Base-by-base conservation (phyloP, 2,797 vertebrate species). In the Eulemur albifrons region DNA sequence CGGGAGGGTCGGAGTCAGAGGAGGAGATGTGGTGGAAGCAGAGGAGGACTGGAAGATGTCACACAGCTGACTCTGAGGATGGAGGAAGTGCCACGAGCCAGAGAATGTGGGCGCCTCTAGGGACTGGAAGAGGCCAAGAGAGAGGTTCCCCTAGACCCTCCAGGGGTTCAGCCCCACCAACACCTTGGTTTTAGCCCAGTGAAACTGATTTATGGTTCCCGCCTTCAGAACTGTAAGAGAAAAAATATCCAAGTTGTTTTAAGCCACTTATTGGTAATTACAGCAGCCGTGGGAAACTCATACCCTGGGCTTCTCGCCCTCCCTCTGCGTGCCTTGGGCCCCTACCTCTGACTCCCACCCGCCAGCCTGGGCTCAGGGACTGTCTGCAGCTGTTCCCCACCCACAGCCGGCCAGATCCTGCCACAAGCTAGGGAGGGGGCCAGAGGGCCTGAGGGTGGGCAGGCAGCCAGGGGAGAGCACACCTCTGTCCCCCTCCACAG, bases 301-400 rank as follows among this genome's bases (percentile, higher is more conserved):
- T 3, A 4, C 27, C 0, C 12, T 4, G 35, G 67, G 45, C 4
- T 0, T 6, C 32, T 52, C 40, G 15, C 59, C 43, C 38, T 10
- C 12, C 23, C 61, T 1, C 0, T 1, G 0, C 0, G 5, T 0
- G 23, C 18, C 23, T 14, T 8, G 48, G n/a, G 5, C 32, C 45
- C 0, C 25, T 23, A 1, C 30, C 17, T 17, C 38, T 4, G 12
- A 38, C 13, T 30, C 32, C 15, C 7, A 9, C 8, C 23, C 14
- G 0, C 30, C 11, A 50, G 57, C 25, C 32, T 0, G 9, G 32
- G 70, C 21, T 88, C 8, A 3, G 52, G 13, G 14, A 18, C 48
- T 17, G 0, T 7, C 43, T 40, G 13, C 43, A 3, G 8, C n/a
- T 13, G 40, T n/a, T 10, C 15, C 48, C 7, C 9, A 12, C 12